Percentiles rank a stretch among this genome's conserved stretches.
Conservation (phyloP, 2,888 invertebrate species). For the Philaethria dido region DNA sequence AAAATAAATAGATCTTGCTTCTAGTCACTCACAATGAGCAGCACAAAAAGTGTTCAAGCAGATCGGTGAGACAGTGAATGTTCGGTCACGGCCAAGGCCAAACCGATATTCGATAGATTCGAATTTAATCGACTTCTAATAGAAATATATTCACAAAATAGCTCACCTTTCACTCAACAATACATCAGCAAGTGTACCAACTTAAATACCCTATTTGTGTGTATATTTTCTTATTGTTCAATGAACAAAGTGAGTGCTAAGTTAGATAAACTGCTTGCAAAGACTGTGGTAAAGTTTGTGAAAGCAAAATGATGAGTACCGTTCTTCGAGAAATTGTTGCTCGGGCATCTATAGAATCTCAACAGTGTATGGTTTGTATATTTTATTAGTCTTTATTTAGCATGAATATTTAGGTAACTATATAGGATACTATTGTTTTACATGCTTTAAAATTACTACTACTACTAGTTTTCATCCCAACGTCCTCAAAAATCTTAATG, state of each 20-base stretch:
- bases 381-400: slow-evolving; percentile 11
- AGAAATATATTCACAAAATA: slow-evolving; percentile 55
- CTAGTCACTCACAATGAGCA: slow-evolving; percentile 36
- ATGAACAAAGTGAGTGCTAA: slow-evolving; percentile 39
- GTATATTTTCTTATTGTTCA: slow-evolving; percentile 39
- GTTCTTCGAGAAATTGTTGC: slow-evolving; percentile 73
- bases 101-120: slow-evolving; percentile 58
- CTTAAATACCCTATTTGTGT: slow-evolving; percentile 46
- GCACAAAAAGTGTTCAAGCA: slow-evolving; percentile 62
- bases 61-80: slow-evolving; percentile 72
- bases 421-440: neutral
- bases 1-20: neutral
- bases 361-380: slow-evolving; percentile 67
- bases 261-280: slow-evolving; percentile 42
- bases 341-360: slow-evolving; percentile 66
- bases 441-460: too few relatives aligned
- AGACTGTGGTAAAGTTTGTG: slow-evolving; percentile 53
- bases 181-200: slow-evolving; percentile 48
- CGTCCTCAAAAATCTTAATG: too few relatives aligned
- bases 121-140: slow-evolving; percentile 50
- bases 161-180: slow-evolving; percentile 54
- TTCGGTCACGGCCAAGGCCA: slow-evolving; percentile 80
- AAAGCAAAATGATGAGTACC: slow-evolving; percentile 70
- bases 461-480: too few relatives aligned
- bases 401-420: neutral